A percentile compares a stretch with the other conserved stretches of the same genome.
phyloP scores from a whole-genome alignment of 2,888 invertebrate species.

The Gymnocheta viridis region DNA sequence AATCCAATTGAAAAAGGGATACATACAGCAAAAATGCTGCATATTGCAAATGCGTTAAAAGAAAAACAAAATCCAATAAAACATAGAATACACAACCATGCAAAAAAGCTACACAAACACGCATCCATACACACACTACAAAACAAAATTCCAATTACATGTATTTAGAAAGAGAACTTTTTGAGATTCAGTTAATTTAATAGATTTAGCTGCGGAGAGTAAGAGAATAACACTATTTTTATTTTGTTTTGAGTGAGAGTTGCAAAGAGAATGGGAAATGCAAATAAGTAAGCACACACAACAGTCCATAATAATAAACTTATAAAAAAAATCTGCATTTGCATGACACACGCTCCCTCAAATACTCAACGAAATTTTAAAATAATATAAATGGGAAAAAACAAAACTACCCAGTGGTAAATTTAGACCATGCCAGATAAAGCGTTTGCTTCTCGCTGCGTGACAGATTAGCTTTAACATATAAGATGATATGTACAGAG shows the following conservation, averaged over 20 bases:
- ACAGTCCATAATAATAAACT: slow-evolving; percentile 1
- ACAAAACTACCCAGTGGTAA: slow-evolving; percentile 44
- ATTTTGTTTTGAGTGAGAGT: background rate
- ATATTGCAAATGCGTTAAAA: slow-evolving; percentile 64
- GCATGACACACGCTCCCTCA: slow-evolving; percentile 28
- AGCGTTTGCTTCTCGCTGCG: too few species aligned
- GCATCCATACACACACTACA: background rate
- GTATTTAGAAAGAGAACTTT: slow-evolving; percentile 46
- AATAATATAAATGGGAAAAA: slow-evolving; percentile 22
- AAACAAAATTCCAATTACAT: slow-evolving; percentile 62
- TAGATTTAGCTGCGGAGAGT: slow-evolving; percentile 21
- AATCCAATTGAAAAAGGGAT: slow-evolving; percentile 59
- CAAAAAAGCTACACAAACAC: too few species aligned
- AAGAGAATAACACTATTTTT: slow-evolving; percentile 9
- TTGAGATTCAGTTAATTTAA: slow-evolving; percentile 39
- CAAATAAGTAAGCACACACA: slow-evolving; percentile 48
- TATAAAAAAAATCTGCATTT: slow-evolving; percentile 52
- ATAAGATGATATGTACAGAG: too few species aligned
- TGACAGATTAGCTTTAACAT: too few species aligned
- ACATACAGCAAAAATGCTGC: slow-evolving; percentile 64
- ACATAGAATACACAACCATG: background rate
- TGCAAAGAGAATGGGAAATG: slow-evolving; percentile 53
- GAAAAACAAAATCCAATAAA: slow-evolving; percentile 16
- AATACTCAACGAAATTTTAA: slow-evolving; percentile 12
- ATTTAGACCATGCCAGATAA: too few species aligned